Evolutionary conservation across 2,797 vertebrate genomes (phyloP).

Genomic region (Ctenopoma multispine): DNA sequence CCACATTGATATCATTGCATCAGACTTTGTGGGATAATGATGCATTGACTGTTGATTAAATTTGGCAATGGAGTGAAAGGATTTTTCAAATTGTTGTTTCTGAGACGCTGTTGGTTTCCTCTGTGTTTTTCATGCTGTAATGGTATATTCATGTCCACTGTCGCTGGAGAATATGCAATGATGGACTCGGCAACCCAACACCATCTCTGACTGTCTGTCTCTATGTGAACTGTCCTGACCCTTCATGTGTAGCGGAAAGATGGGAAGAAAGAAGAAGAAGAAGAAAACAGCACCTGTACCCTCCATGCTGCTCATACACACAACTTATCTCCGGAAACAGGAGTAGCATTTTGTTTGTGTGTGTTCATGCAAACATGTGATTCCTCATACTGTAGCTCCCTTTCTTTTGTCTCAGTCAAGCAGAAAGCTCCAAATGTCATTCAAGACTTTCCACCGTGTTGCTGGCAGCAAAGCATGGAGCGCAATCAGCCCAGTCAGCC

Average conservation of each 20-base stretch:
- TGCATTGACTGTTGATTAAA: constrained; percentile 55
- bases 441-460: constrained; percentile 36
- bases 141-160: constrained; percentile 46
- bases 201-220: constrained; percentile 10
- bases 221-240: constrained; percentile 12
- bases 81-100: constrained; percentile 23
- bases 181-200: constrained; percentile 13
- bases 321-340: constrained; percentile 25
- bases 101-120: constrained; percentile 12
- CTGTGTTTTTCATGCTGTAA: constrained; percentile 33
- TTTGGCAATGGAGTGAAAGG: constrained; percentile 46
- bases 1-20: constrained; percentile 37
- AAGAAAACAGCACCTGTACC: constrained; percentile 9
- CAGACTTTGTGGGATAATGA: constrained; percentile 40
- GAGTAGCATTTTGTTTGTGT: constrained; percentile 18
- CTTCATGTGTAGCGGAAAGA: constrained; percentile 13
- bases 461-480: constrained; percentile 45
- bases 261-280: no score
- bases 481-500: constrained; percentile 46
- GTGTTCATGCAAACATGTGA: constrained; percentile 28
- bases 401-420: constrained; percentile 55
- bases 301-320: constrained; percentile 8
- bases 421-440: constrained; percentile 64
- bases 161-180: constrained; percentile 31
- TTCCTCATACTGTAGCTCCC: constrained; percentile 23